A percentile compares a stretch with the other conserved stretches of the same genome.
Evolutionary conservation across 2,797 vertebrate genomes (phyloP).

Genomic region (Cossypha caffra): DNA sequence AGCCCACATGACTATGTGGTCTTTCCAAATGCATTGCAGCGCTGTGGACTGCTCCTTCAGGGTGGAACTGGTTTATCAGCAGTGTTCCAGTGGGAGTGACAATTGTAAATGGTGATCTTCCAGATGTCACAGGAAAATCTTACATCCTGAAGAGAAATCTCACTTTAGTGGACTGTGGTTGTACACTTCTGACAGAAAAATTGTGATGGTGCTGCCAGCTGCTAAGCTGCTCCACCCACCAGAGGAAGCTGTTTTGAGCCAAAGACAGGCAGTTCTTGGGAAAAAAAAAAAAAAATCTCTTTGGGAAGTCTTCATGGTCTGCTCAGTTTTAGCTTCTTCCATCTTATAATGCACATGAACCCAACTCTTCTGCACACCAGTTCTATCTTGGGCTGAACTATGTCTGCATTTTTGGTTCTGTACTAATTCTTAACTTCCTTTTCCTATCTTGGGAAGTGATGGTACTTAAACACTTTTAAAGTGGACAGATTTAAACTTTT

Average conservation of each 20-base stretch:
- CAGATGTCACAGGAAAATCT: not conserved
- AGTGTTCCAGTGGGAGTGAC: not conserved
- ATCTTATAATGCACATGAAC: not conserved
- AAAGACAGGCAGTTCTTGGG: not conserved
- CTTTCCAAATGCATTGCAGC: not conserved
- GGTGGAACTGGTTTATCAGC: not conserved
- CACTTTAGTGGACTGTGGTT: not conserved
- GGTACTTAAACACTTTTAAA: not conserved
- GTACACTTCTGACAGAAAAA: not conserved
- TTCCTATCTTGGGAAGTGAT: not conserved
- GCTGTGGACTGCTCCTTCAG: not conserved
- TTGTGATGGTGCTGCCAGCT: not conserved
- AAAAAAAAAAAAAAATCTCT: not conserved
- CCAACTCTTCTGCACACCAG: not conserved
- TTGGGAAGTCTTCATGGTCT: not conserved
- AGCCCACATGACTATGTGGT: not conserved
- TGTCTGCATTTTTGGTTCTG: not conserved
- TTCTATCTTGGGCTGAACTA: not conserved
- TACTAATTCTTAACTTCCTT: not conserved
- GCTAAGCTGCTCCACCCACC: not conserved
- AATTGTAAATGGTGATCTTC: not conserved
- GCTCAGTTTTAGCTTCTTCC: not conserved
- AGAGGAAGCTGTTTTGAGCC: not conserved
- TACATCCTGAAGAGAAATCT: not conserved
- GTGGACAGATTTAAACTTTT: not conserved